Conservation (phyloP, 2,888 invertebrate species). For the Stegophylla sp. region DNA sequence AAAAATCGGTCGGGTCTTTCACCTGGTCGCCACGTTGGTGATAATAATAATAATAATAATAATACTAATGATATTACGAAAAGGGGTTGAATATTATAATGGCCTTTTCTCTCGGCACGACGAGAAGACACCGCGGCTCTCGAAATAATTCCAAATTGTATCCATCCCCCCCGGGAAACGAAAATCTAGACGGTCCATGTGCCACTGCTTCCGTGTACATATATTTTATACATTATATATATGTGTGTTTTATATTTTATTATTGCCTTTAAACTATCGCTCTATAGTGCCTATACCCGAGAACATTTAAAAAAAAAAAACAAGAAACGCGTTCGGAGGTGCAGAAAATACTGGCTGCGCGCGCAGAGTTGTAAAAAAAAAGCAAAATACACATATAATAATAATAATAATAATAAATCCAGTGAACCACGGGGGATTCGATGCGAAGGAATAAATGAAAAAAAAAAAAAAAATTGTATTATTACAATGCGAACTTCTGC, state of each 20-base stretch:
- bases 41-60: not conserved
- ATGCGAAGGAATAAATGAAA: conserved; percentile 13
- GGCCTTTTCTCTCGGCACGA: not conserved
- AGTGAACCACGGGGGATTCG: conserved; percentile 16
- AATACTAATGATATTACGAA: not conserved
- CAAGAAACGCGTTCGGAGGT: conserved; percentile 1
- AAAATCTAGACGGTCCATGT: not conserved
- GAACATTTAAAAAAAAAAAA: not conserved
- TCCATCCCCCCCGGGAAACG: conserved; percentile 4
- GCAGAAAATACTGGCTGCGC: not conserved
- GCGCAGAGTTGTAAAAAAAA: not conserved
- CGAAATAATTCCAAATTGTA: conserved; percentile 30
- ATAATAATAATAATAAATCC: conserved; percentile 30
- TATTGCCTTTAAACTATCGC: not conserved
- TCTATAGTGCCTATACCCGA: not conserved
- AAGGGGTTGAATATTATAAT: not conserved
- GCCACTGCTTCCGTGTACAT: not conserved
- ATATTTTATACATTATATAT: not conserved
- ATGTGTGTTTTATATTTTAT: conserved; percentile 23
- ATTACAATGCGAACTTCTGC: conserved; percentile 18
- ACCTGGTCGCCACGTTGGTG: not conserved
- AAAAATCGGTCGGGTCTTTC: not conserved
- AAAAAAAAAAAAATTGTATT: not conserved
- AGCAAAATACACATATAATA: not conserved
- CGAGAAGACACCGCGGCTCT: not conserved